Conservation (phyloP, 2,888 invertebrate species). For the Thyatira batis region DNA sequence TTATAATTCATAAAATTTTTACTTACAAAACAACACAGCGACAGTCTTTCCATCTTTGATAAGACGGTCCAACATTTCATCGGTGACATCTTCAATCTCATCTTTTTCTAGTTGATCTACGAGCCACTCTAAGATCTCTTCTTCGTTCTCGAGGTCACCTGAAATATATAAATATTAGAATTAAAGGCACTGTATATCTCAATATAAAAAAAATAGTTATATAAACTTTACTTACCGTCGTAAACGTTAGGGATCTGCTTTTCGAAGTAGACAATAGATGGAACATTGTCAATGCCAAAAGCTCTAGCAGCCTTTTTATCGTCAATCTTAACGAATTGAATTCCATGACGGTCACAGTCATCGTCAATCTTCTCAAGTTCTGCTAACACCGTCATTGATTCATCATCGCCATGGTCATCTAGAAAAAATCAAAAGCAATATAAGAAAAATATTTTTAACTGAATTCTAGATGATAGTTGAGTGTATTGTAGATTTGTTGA, state of each 20-base stretch:
- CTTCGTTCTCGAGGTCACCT: slow-evolving; percentile 93
- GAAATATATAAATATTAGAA: slow-evolving; percentile 15
- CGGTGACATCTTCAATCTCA: slow-evolving; percentile 97
- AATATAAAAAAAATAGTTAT: slow-evolving; percentile 2
- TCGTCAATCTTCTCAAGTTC: slow-evolving; percentile 97
- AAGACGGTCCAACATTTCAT: slow-evolving; percentile 95
- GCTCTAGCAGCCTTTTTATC: slow-evolving; percentile 91
- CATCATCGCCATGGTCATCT: slow-evolving; percentile 95
- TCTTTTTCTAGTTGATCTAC: slow-evolving; percentile 94
- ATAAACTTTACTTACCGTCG: slow-evolving; percentile 84
- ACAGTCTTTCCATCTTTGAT: slow-evolving; percentile 94
- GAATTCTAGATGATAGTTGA: not conserved
- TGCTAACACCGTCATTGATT: slow-evolving; percentile 91
- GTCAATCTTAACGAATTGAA: slow-evolving; percentile 96
- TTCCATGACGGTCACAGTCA: slow-evolving; percentile 95
- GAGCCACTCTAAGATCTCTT: slow-evolving; percentile 94
- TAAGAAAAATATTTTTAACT: too few species aligned
- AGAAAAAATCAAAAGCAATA: slow-evolving; percentile 31
- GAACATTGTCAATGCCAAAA: slow-evolving; percentile 92
- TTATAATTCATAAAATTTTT: too few species aligned
- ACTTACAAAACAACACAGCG: slow-evolving; percentile 95
- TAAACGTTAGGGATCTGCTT: slow-evolving; percentile 96
- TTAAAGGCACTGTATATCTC: not conserved
- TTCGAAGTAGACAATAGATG: slow-evolving; percentile 95
- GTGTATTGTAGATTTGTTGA: not conserved